Percentiles rank a stretch among this genome's conserved stretches.
phyloP scores from a whole-genome alignment of 2,797 vertebrate species.

The Acanthurus lineatus region DNA sequence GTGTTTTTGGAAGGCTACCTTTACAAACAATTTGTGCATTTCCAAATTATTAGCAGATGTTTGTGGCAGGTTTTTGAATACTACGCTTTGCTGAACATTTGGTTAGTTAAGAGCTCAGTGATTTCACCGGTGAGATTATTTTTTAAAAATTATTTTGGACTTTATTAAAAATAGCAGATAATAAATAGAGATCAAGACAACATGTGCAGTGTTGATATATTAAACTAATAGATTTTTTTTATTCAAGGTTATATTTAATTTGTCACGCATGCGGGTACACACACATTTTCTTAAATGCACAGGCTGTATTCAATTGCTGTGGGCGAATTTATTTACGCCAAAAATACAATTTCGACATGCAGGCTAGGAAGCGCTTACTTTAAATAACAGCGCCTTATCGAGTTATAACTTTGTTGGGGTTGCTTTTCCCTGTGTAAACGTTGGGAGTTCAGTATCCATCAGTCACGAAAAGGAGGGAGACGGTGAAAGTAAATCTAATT shows the following conservation, averaged over 20 bases:
- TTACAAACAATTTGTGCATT: constrained; percentile 81
- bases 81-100: constrained; percentile 46
- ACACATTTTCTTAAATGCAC: not conserved
- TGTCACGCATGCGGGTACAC: constrained; percentile 11
- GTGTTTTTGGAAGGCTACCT: constrained; percentile 62
- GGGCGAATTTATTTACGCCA: not conserved
- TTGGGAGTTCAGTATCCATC: constrained; percentile 65
- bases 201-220: not conserved
- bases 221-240: not conserved
- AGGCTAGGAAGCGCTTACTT: not conserved
- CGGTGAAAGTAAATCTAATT: constrained; percentile 76
- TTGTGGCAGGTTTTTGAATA: constrained; percentile 62
- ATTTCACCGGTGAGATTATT: constrained; percentile 34
- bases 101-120: constrained; percentile 45
- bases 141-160: not conserved
- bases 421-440: constrained; percentile 54
- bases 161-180: constrained; percentile 17
- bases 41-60: constrained; percentile 86
- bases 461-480: constrained; percentile 60
- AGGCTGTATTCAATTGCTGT: not conserved
- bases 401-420: constrained; percentile 64
- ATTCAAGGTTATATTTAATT: not conserved
- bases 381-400: constrained; percentile 13
- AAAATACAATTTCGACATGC: not conserved
- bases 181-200: not conserved